phyloP scores from a whole-genome alignment of 2,113 vertebrate genomes.

The Nestor notabilis region DNA sequence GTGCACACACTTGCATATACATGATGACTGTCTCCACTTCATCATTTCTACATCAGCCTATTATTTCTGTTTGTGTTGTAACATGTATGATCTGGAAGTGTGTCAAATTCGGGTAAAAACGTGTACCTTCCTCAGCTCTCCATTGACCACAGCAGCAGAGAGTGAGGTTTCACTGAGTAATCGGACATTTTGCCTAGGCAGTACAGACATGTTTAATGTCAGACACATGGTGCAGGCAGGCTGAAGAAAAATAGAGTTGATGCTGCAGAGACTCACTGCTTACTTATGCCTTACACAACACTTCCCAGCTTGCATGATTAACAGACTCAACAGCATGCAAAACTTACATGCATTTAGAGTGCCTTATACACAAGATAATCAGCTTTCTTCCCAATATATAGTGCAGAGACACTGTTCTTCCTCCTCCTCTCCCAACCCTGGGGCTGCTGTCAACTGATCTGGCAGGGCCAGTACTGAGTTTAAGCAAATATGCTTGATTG shows the following conservation, averaged over 20 bases:
- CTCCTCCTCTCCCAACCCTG: neutral
- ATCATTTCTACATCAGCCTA: neutral
- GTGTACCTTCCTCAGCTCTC: neutral
- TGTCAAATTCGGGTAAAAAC: neutral
- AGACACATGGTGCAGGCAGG: neutral
- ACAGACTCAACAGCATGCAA: neutral
- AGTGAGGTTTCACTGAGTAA: neutral
- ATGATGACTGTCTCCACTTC: neutral
- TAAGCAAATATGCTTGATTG: neutral
- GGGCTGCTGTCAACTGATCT: neutral
- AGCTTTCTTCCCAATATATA: neutral
- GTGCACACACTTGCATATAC: neutral
- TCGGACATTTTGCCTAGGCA: neutral
- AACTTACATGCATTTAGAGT: neutral
- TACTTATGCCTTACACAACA: neutral
- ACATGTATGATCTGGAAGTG: neutral
- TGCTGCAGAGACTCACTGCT: accelerated
- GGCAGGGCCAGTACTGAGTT: neutral
- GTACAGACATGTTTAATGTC: accelerated
- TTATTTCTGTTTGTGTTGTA: neutral
- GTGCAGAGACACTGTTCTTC: neutral
- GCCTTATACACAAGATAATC: neutral
- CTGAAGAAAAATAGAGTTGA: neutral
- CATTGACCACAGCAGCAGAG: neutral
- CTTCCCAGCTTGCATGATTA: neutral